Conservation (phyloP, 1,140 invertebrate species). For the Eumeta japonica region DNA sequence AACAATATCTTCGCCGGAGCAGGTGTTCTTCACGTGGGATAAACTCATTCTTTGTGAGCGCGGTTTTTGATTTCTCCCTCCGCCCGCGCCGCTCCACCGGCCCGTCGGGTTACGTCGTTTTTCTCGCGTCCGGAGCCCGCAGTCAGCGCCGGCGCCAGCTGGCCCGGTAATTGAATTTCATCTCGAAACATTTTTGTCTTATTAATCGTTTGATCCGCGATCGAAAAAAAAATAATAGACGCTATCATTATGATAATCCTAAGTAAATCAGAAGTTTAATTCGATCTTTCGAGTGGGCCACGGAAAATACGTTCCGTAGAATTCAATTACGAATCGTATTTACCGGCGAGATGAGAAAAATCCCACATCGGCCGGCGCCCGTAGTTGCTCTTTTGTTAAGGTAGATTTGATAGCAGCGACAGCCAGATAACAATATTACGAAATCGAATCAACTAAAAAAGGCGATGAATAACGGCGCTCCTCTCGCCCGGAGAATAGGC, state of each 20-base stretch:
- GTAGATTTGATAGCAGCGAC: too few relatives aligned
- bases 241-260: too few relatives aligned
- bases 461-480: background rate
- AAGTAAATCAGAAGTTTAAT: background rate
- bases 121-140: too few relatives aligned
- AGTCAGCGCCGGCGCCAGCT: too few relatives aligned
- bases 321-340: background rate
- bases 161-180: background rate
- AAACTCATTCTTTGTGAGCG: conserved; percentile 24
- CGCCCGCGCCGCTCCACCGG: too few relatives aligned
- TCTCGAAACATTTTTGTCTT: conserved; percentile 34
- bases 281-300: background rate
- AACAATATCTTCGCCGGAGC: conserved; percentile 45
- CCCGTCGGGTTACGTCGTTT: too few relatives aligned
- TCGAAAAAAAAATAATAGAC: too few relatives aligned
- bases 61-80: conserved; percentile 38
- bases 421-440: too few relatives aligned
- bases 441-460: background rate
- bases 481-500: background rate
- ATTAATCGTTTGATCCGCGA: conserved; percentile 20
- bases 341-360: too few relatives aligned
- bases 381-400: background rate
- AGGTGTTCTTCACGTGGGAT: conserved; percentile 41
- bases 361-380: too few relatives aligned
- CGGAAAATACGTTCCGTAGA: background rate